A percentile compares a stretch with the other conserved stretches of the same genome.
These are phyloP conservation scores for Steinernema carpocapsae DNA, from an alignment of 2,888 invertebrate species.

Conservation along the genomic window DNA sequence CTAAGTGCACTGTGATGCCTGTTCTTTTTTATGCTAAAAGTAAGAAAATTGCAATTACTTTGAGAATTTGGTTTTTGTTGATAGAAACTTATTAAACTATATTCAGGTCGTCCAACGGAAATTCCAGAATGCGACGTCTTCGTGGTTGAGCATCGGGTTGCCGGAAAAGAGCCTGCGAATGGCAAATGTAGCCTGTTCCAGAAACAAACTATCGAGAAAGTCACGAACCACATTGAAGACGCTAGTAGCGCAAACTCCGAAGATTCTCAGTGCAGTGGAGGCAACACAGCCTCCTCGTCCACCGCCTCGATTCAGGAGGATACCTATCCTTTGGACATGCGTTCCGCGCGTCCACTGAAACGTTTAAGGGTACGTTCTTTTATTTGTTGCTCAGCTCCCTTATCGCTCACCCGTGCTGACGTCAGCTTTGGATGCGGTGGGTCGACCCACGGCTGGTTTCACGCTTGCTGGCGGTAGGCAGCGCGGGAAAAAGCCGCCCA, in stretches of 20 bases:
- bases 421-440: too few relatives aligned
- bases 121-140: slow-evolving; percentile 88
- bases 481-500: slow-evolving; percentile 16
- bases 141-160: slow-evolving; percentile 72
- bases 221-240: slow-evolving; percentile 6
- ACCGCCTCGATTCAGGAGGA: slow-evolving; percentile 24
- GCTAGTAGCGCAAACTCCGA: background rate
- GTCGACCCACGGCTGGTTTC: background rate
- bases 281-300: slow-evolving; percentile 6
- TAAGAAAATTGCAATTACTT: background rate
- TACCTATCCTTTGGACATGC: slow-evolving; percentile 18
- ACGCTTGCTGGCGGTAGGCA: slow-evolving; percentile 10
- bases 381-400: background rate
- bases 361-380: slow-evolving; percentile 7
- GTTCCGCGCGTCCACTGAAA: slow-evolving; percentile 13
- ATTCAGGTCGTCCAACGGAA: slow-evolving; percentile 86
- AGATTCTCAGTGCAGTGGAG: background rate
- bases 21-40: slow-evolving; percentile 70
- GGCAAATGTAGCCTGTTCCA: slow-evolving; percentile 27
- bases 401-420: too few relatives aligned
- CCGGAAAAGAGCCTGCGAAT: slow-evolving; percentile 44
- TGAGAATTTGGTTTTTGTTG: background rate
- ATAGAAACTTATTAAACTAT: background rate
- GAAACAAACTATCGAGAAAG: slow-evolving; percentile 18
- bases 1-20: slow-evolving; percentile 87